Evolutionary conservation across 2,888 invertebrate genomes (phyloP).

Genomic region (Melangyna quadrimaculata): DNA sequence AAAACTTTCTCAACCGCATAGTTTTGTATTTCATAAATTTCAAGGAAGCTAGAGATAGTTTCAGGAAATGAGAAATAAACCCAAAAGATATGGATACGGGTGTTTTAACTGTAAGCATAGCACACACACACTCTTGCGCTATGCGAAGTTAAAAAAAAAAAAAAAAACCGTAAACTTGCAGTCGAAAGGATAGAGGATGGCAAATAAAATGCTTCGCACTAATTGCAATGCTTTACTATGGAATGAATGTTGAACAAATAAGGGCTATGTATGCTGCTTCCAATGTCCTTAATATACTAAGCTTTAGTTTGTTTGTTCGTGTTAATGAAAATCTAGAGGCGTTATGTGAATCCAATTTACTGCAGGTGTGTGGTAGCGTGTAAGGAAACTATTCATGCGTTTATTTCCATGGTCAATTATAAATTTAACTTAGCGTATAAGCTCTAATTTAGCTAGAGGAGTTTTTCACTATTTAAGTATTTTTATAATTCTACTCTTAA

Average conservation of each 20-base stretch:
- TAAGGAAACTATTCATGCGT: not conserved
- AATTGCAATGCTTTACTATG: conserved; percentile 37
- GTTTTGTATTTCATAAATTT: conserved; percentile 63
- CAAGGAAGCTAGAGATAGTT: conserved; percentile 13
- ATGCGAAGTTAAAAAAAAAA: not conserved
- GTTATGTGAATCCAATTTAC: not conserved
- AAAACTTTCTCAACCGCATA: conserved; percentile 57
- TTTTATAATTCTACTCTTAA: too few species aligned
- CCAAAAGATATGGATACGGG: conserved; percentile 29
- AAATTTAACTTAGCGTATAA: not conserved
- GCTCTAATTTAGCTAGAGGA: not conserved
- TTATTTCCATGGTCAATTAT: conserved; percentile 1
- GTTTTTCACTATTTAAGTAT: not conserved
- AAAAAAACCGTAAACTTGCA: not conserved
- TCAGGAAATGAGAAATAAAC: conserved; percentile 39
- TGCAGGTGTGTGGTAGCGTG: not conserved
- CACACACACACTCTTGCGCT: not conserved
- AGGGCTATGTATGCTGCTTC: not conserved
- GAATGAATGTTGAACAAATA: conserved; percentile 23
- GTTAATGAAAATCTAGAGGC: not conserved
- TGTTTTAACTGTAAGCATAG: not conserved
- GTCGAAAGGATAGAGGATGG: conserved; percentile 2
- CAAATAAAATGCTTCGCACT: conserved; percentile 3
- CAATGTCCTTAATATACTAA: not conserved
- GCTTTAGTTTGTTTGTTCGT: not conserved